A percentile compares a stretch with the other conserved stretches of the same genome.
Evolutionary conservation across 2,888 invertebrate genomes (phyloP).

Genomic region (Zygothrica quintamaculata): DNA sequence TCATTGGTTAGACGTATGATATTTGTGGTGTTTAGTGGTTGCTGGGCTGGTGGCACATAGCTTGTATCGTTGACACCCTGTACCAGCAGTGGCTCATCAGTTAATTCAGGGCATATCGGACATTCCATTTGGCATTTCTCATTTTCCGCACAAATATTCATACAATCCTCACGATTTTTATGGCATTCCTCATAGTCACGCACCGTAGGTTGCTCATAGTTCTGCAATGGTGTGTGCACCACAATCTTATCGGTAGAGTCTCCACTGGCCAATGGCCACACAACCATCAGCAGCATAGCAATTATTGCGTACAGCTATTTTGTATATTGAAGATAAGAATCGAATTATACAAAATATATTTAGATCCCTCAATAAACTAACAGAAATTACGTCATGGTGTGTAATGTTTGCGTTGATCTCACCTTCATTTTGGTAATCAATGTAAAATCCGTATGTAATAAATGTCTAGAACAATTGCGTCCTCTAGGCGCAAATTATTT

Average conservation of each 20-base stretch:
- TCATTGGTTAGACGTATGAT: conserved; percentile 79
- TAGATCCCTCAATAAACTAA: too few relatives aligned
- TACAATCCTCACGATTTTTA: conserved; percentile 63
- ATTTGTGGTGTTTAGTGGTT: conserved; percentile 75
- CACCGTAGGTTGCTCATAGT: conserved; percentile 79
- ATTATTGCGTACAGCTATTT: conserved; percentile 8
- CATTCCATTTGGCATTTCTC: conserved; percentile 62
- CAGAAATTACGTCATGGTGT: neutral
- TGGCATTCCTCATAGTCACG: conserved; percentile 75
- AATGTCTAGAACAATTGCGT: too few relatives aligned
- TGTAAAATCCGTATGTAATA: too few relatives aligned
- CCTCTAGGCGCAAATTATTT: too few relatives aligned
- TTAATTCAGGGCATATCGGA: conserved; percentile 76
- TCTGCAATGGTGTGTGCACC: conserved; percentile 73
- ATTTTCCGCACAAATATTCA: conserved; percentile 45
- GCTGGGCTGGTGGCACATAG: conserved; percentile 39
- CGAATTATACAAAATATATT: too few relatives aligned
- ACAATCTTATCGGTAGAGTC: conserved; percentile 55
- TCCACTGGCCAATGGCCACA: conserved; percentile 16
- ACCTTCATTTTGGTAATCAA: too few relatives aligned
- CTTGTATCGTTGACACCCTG: conserved; percentile 81
- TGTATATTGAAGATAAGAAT: too few relatives aligned
- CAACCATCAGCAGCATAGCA: conserved; percentile 21
- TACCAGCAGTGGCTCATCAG: conserved; percentile 71
- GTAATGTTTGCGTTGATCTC: too few relatives aligned